phyloP scores from a whole-genome alignment of 2,888 invertebrate genomes.

The Glaucopsyche alexis region DNA sequence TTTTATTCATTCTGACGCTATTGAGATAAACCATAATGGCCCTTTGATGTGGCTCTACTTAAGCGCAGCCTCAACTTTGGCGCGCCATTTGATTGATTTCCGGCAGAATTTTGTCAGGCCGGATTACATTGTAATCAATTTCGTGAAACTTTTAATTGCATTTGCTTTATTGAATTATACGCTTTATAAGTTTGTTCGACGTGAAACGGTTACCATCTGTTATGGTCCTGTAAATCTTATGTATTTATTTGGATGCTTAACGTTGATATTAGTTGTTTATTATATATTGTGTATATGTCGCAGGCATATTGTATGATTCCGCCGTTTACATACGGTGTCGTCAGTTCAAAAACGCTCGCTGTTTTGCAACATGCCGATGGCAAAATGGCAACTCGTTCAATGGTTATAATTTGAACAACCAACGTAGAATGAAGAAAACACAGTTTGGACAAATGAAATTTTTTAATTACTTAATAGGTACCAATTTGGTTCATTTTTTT shows the following conservation, averaged over 20 bases:
- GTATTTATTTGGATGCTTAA: neutral
- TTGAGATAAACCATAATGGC: conserved; percentile 75
- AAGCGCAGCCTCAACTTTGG: conserved; percentile 66
- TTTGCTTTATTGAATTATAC: conserved; percentile 34
- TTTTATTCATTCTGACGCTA: conserved; percentile 73
- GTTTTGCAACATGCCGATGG: too few relatives aligned
- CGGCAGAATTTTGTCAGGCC: conserved; percentile 52
- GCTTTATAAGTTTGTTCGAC: neutral
- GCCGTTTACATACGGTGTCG: too few relatives aligned
- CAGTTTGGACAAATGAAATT: too few relatives aligned
- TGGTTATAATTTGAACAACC: too few relatives aligned
- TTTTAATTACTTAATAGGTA: too few relatives aligned
- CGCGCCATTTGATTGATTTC: conserved; percentile 70
- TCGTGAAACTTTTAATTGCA: conserved; percentile 49
- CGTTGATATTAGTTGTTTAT: neutral
- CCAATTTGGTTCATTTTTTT: too few relatives aligned
- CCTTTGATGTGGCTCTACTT: conserved; percentile 74
- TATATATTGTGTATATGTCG: too few relatives aligned
- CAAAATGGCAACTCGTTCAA: too few relatives aligned
- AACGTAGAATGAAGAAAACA: too few relatives aligned
- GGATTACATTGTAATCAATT: conserved; percentile 52
- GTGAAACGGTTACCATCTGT: neutral
- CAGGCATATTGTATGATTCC: too few relatives aligned
- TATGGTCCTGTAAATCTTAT: neutral
- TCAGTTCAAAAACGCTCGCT: too few relatives aligned